Percentiles rank a stretch among this genome's conserved stretches.
Conservation (phyloP, 2,797 vertebrate species). For the Pangasius larnaudii region DNA sequence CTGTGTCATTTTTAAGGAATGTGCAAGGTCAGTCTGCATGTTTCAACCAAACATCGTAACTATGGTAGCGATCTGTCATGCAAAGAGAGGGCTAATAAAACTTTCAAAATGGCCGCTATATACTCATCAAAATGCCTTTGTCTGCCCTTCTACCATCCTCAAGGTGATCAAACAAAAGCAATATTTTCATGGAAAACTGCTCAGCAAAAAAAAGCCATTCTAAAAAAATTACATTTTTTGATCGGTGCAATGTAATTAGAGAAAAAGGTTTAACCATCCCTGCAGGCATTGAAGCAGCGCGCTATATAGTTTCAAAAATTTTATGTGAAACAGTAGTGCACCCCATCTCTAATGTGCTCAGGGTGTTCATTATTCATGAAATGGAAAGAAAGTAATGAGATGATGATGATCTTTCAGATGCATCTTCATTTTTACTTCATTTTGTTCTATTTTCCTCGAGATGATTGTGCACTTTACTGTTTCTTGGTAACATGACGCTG, state of each 20-base stretch:
- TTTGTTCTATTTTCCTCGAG: neutral
- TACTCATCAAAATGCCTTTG: neutral
- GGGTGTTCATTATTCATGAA: neutral
- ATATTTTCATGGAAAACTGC: neutral
- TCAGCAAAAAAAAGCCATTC: neutral
- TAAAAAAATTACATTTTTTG: neutral
- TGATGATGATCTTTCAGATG: neutral
- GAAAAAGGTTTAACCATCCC: neutral
- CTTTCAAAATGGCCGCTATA: neutral
- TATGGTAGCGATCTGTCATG: neutral
- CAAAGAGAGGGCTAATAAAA: neutral
- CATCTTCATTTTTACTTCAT: neutral
- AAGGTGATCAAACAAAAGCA: neutral
- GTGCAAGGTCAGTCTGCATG: neutral
- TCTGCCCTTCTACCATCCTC: neutral
- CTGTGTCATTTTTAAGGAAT: too few species aligned
- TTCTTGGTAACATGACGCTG: too few species aligned
- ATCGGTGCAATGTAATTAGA: neutral
- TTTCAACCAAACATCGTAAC: neutral
- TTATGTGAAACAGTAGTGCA: neutral
- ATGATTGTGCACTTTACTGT: too few species aligned
- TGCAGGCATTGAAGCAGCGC: neutral
- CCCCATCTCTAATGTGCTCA: neutral
- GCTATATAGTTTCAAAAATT: neutral
- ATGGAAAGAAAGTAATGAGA: neutral